Conservation (phyloP, 2,797 vertebrate genomes). For the Streptopelia turtur region DNA sequence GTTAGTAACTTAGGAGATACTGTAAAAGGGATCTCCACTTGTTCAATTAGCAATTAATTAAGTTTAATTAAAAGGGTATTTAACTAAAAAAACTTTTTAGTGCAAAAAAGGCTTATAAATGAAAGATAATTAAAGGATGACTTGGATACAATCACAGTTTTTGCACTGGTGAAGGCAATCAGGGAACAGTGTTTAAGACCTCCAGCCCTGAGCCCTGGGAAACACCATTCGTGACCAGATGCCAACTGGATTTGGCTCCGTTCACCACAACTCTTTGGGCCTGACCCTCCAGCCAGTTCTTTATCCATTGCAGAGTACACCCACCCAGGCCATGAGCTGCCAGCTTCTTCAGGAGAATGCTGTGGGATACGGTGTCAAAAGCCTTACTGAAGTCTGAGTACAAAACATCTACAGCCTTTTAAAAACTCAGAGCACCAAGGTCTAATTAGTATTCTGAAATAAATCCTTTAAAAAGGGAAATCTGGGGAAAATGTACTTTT, state of each 20-base stretch:
- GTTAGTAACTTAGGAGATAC: neutral
- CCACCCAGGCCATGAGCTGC: too few species aligned
- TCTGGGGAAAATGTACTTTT: neutral
- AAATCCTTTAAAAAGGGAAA: neutral
- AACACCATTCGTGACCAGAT: too few species aligned
- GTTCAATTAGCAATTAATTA: neutral
- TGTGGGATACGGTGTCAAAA: too few species aligned
- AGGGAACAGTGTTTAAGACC: neutral
- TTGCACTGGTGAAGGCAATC: neutral
- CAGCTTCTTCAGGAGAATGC: too few species aligned
- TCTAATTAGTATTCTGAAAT: neutral
- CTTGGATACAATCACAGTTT: neutral
- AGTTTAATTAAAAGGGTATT: neutral
- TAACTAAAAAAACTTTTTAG: neutral
- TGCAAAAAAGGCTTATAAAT: neutral
- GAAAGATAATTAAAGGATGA: neutral
- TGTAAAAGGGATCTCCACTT: neutral
- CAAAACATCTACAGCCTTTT: neutral
- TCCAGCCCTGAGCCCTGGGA: too few species aligned
- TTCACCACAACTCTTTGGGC: too few species aligned
- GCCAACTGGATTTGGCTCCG: too few species aligned
- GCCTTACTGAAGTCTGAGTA: too few species aligned
- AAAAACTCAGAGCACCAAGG: neutral
- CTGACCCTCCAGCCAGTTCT: too few species aligned
- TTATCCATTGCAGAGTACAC: too few species aligned